Conservation (phyloP, 2,888 invertebrate species). For the Amorpha juglandis region DNA sequence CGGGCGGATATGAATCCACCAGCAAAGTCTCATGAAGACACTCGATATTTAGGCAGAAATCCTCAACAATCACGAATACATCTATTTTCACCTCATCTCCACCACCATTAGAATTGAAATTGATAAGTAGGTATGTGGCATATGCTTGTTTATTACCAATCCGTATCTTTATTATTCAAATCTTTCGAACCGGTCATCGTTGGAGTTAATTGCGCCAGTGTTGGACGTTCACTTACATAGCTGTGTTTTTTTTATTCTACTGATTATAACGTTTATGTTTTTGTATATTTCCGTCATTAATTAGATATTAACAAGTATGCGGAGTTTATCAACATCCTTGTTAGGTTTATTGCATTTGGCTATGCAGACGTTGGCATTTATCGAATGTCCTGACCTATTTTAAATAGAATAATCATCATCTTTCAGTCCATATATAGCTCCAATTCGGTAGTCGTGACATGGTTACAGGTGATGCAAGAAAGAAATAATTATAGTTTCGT, state of each 20-base stretch:
- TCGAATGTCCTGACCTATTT: neutral
- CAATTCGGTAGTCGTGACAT: too few relatives aligned
- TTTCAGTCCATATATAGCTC: too few relatives aligned
- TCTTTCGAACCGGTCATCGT: conserved; percentile 67
- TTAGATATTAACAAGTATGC: conserved; percentile 36
- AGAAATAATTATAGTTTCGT: too few relatives aligned
- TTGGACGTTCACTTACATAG: conserved; percentile 41
- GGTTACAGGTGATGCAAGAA: too few relatives aligned
- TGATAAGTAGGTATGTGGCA: conserved; percentile 78
- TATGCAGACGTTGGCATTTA: conserved; percentile 27
- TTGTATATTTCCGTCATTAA: conserved; percentile 47
- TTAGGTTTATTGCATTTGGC: conserved; percentile 26
- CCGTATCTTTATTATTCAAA: conserved; percentile 78
- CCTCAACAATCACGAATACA: too few relatives aligned
- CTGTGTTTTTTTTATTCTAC: conserved; percentile 42
- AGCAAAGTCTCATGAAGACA: conserved; percentile 15
- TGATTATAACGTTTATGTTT: conserved; percentile 33
- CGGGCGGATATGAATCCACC: too few relatives aligned
- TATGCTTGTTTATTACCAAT: conserved; percentile 76
- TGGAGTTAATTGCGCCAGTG: conserved; percentile 65
- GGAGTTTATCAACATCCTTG: conserved; percentile 20
- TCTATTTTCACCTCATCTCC: conserved; percentile 46
- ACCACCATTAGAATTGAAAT: conserved; percentile 70
- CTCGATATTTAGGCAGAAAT: conserved; percentile 7
- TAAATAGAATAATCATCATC: too few relatives aligned